These are phyloP conservation scores for Caenorhabditis latens DNA, from an alignment of 1,140 invertebrate species.

Conservation along the genomic window DNA sequence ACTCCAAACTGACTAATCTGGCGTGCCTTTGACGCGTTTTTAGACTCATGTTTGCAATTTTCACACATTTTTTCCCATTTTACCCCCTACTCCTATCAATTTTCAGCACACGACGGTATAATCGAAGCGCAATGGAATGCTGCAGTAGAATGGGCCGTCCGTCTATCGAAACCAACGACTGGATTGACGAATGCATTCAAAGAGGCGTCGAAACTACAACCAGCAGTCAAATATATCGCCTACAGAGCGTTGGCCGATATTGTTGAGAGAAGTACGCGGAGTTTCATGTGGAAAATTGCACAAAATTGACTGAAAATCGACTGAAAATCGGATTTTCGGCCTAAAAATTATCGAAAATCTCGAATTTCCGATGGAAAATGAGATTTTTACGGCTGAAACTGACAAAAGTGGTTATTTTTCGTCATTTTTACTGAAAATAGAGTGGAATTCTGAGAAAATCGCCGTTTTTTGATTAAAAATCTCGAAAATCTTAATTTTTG, in stretches of 20 bases:
- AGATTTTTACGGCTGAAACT: too few species aligned
- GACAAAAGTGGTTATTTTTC: too few species aligned
- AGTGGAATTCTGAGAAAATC: too few species aligned
- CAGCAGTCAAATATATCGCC: constrained; percentile 38
- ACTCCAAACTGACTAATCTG: too few species aligned
- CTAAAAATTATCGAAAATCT: too few species aligned
- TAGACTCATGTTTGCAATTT: too few species aligned
- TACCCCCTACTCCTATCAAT: neutral
- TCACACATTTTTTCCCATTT: neutral
- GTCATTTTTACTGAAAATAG: too few species aligned
- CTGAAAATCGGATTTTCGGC: too few species aligned
- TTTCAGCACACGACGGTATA: constrained; percentile 43
- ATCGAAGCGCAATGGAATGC: constrained; percentile 42
- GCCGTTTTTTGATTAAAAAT: too few species aligned
- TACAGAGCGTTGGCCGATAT: constrained; percentile 50
- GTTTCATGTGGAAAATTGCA: neutral
- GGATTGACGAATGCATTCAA: constrained; percentile 33
- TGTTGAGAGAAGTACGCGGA: neutral
- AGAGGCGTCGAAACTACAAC: constrained; percentile 44
- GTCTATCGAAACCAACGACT: neutral
- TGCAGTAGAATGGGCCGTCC: constrained; percentile 16
- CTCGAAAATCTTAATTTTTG: too few species aligned
- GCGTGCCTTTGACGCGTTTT: too few species aligned
- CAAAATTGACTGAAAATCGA: neutral
- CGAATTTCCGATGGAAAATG: too few species aligned